Percentiles rank a stretch among this genome's conserved stretches.
Conservation (phyloP, 2,797 vertebrate species). For the Anabacerthia variegaticeps region DNA sequence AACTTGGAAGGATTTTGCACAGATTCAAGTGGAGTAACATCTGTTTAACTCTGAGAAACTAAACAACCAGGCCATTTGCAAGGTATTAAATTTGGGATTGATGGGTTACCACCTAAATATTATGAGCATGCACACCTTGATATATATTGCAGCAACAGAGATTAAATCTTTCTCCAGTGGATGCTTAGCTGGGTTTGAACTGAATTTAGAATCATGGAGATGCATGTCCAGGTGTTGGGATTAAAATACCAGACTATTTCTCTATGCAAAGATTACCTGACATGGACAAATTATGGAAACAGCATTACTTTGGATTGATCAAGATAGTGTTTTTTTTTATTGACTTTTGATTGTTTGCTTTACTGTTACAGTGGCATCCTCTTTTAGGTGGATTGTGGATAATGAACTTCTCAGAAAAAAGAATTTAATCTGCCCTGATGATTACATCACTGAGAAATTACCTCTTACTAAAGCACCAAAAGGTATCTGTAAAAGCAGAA, state of each 20-base stretch:
- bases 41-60: not conserved
- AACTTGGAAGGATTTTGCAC: not conserved
- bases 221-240: not conserved
- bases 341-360: not conserved
- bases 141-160: not conserved
- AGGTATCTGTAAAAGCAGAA: conserved; percentile 75
- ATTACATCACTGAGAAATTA: conserved; percentile 78
- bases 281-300: not conserved
- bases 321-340: not conserved
- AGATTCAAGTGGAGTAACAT: not conserved
- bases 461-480: conserved; percentile 71
- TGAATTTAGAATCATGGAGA: not conserved
- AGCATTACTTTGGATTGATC: not conserved
- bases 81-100: not conserved
- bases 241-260: not conserved
- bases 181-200: not conserved
- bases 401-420: conserved; percentile 81
- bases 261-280: not conserved
- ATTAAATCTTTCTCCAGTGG: not conserved
- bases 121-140: not conserved
- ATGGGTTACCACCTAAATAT: not conserved
- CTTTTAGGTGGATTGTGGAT: conserved; percentile 85
- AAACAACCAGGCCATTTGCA: not conserved
- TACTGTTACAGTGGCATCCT: conserved; percentile 77
- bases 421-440: conserved; percentile 84